Conservation (phyloP, 2,888 invertebrate species). For the Phorcus lineatus region DNA sequence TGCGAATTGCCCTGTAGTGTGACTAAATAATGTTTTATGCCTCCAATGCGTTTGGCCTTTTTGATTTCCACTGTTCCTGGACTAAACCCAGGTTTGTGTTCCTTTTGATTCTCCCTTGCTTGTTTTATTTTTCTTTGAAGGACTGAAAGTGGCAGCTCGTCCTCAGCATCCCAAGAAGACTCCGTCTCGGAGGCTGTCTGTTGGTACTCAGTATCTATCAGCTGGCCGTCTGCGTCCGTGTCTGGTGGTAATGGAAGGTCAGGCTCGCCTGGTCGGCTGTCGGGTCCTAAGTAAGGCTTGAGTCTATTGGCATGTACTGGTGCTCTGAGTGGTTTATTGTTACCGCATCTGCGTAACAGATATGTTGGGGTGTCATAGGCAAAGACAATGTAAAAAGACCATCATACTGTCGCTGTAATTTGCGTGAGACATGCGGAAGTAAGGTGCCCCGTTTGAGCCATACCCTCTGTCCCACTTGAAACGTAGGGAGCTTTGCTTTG, state of each 20-base stretch:
- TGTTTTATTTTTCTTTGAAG: background rate
- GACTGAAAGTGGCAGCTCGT: background rate
- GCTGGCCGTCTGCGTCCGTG: no score
- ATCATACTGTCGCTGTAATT: conserved; percentile 2
- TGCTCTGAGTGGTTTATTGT: background rate
- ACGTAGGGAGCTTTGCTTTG: conserved; percentile 13
- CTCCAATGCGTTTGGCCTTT: background rate
- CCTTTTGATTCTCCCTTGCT: background rate
- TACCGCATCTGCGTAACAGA: background rate
- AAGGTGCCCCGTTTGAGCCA: background rate
- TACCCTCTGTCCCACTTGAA: background rate
- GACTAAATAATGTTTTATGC: background rate
- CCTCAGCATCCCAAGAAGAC: background rate
- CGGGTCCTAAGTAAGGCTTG: background rate
- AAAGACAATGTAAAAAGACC: conserved; percentile 22
- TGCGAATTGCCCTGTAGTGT: background rate
- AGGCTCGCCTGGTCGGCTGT: background rate
- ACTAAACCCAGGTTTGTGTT: background rate
- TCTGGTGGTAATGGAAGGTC: no score
- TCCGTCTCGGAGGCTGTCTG: background rate
- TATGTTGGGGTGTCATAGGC: background rate
- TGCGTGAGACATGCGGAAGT: background rate
- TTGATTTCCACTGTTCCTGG: background rate
- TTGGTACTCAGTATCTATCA: no score
- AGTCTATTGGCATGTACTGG: conserved; percentile 19